Percentiles rank a stretch among this genome's conserved stretches.
Evolutionary conservation across 2,113 vertebrate genomes (phyloP).

Genomic region (Cynopterus brachyotis): DNA sequence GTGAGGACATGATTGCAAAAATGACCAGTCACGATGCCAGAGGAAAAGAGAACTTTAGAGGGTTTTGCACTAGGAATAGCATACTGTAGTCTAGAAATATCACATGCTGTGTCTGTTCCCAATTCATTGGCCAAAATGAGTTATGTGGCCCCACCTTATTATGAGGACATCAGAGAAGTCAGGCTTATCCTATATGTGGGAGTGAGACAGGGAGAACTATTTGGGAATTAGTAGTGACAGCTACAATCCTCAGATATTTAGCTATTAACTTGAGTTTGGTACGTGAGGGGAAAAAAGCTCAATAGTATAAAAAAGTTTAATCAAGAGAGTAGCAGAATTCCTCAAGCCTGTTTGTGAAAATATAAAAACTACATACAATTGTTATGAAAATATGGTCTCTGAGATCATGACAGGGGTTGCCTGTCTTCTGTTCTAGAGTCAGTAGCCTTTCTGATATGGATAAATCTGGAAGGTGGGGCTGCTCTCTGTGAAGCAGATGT

Average conservation of each 20-base stretch:
- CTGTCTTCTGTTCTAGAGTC: neutral
- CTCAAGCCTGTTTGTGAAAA: neutral
- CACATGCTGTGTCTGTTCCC: neutral
- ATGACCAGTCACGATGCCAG: accelerated
- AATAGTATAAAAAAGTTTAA: neutral
- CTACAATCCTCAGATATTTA: neutral
- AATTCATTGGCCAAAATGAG: neutral
- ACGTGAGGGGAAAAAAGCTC: neutral
- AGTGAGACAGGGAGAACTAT: neutral
- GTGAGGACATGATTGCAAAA: neutral
- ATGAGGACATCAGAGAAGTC: neutral
- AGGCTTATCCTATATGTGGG: accelerated
- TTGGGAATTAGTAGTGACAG: neutral
- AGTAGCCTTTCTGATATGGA: neutral
- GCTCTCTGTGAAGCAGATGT: neutral
- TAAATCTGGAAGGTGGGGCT: neutral
- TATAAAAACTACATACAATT: neutral
- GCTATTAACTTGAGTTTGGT: neutral
- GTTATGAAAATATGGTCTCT: neutral
- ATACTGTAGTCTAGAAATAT: neutral
- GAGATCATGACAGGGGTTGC: accelerated
- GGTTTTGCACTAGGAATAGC: neutral
- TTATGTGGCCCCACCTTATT: neutral
- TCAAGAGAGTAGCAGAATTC: accelerated
- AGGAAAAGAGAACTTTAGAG: neutral